Conservation (phyloP, 2,888 invertebrate species). For the Agonopterix subpropinquella region DNA sequence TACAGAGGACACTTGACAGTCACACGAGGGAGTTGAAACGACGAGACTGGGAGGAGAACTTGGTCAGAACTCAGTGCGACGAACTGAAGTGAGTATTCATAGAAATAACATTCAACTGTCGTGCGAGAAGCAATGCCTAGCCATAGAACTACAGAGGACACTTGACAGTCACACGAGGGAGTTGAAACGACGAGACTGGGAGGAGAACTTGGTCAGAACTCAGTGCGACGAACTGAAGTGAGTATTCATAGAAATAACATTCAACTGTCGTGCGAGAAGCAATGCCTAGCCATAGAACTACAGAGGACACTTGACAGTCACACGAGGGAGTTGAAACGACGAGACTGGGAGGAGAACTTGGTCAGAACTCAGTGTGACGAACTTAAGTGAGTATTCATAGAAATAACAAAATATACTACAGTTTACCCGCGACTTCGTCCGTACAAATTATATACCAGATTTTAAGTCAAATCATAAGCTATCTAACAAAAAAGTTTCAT, state of each 20-base stretch:
- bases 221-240: constrained; percentile 62
- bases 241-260: constrained; percentile 3
- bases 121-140: constrained; percentile 75
- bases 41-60: constrained; percentile 74
- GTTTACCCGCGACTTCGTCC: no score
- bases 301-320: constrained; percentile 72
- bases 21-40: constrained; percentile 74
- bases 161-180: constrained; percentile 73
- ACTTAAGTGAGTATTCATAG: constrained; percentile 37
- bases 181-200: constrained; percentile 73
- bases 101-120: constrained; percentile 45
- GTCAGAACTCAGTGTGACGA: constrained; percentile 56
- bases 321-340: constrained; percentile 70
- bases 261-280: constrained; percentile 75
- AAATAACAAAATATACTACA: no score
- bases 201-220: constrained; percentile 62
- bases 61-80: constrained; percentile 53
- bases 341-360: constrained; percentile 75
- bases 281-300: constrained; percentile 74
- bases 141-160: constrained; percentile 74
- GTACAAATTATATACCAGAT: no score
- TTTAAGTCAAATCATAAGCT: no score
- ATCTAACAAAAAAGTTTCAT: no score
- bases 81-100: constrained; percentile 46
- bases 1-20: constrained; percentile 71